phyloP scores from a whole-genome alignment of 2,797 vertebrate genomes.

The Hydrolagus colliei region DNA sequence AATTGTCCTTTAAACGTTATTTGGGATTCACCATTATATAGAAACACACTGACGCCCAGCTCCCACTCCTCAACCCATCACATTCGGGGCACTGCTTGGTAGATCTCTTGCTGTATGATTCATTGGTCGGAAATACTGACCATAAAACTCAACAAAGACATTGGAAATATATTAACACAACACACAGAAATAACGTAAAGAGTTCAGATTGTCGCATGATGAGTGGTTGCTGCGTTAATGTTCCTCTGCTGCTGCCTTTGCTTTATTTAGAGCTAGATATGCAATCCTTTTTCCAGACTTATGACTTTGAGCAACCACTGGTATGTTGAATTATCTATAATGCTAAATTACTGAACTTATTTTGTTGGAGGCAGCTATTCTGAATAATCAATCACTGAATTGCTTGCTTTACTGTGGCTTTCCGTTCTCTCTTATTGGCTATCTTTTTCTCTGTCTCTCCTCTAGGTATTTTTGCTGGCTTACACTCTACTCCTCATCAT shows the following conservation, averaged over 20 bases:
- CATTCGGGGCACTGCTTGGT: no score
- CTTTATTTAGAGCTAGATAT: background rate
- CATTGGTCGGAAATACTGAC: no score
- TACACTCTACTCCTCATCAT: slow-evolving; percentile 62
- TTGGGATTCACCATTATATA: no score
- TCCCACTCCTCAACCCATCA: no score
- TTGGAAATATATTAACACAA: no score
- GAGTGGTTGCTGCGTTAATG: background rate
- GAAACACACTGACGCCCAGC: no score
- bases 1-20: no score
- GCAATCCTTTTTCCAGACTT: no score
- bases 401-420: slow-evolving; percentile 19
- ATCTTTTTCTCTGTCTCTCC: slow-evolving; percentile 47
- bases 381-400: background rate
- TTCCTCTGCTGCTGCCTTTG: background rate
- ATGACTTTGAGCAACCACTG: background rate
- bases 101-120: no score
- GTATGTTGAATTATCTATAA: background rate
- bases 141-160: no score
- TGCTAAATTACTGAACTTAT: background rate
- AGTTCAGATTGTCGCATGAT: no score
- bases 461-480: slow-evolving; percentile 69
- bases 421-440: slow-evolving; percentile 34
- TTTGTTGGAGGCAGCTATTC: background rate
- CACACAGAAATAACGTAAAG: no score